These are phyloP conservation scores for Sitobion miscanthi DNA, from an alignment of 1,140 invertebrate species.

Conservation along the genomic window DNA sequence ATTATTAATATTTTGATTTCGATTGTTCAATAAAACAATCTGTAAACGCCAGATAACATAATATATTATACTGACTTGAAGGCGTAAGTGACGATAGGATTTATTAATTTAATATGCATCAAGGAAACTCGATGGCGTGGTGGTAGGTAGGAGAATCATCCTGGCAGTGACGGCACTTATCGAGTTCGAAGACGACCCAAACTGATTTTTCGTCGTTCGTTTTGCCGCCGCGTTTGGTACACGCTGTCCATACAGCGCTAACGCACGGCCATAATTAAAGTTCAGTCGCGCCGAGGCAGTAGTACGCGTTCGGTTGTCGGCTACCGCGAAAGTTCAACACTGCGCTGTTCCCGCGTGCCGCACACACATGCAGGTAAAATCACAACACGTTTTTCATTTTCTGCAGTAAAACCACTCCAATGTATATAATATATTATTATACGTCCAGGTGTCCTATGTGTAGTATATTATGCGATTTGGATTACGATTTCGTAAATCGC, in stretches of 20 bases:
- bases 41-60: no score
- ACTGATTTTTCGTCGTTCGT: neutral
- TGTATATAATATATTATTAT: no score
- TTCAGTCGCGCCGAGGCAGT: neutral
- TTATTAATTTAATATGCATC: neutral
- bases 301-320: conserved; percentile 38
- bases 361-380: conserved; percentile 8
- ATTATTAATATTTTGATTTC: no score
- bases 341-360: neutral
- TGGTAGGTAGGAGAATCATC: no score
- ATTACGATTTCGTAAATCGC: neutral
- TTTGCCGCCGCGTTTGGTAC: conserved; percentile 14
- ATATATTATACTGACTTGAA: no score
- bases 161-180: neutral
- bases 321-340: conserved; percentile 11
- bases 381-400: neutral
- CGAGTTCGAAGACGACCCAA: neutral
- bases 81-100: neutral
- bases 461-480: neutral
- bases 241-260: neutral
- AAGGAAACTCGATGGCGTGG: neutral
- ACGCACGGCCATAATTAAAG: neutral
- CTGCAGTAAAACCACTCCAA: neutral
- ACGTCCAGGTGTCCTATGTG: neutral
- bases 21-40: no score